Conservation (phyloP, 2,797 vertebrate species). For the Phalloptychus januarius region DNA sequence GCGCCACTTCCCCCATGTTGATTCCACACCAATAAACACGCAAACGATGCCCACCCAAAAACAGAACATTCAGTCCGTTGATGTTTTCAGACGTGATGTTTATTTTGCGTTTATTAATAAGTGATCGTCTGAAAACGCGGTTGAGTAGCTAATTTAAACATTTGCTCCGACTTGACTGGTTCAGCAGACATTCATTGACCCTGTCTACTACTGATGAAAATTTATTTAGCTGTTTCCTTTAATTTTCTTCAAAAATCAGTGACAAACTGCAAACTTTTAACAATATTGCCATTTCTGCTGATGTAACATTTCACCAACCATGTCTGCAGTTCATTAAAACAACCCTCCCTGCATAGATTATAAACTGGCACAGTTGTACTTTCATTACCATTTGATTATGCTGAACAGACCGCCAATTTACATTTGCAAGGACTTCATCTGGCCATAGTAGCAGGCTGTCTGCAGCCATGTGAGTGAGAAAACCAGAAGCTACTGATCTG, state of each 20-base stretch:
- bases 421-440: conserved; percentile 81
- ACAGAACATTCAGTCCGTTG: too few species aligned
- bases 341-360: conserved; percentile 77
- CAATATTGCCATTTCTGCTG: conserved; percentile 66
- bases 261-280: background rate
- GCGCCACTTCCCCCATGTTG: too few species aligned
- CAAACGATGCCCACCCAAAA: too few species aligned
- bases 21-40: too few species aligned
- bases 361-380: conserved; percentile 78
- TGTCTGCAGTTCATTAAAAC: conserved; percentile 77
- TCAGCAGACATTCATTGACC: background rate
- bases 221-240: background rate
- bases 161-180: background rate
- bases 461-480: conserved; percentile 27
- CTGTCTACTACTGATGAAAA: background rate
- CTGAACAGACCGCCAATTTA: conserved; percentile 78
- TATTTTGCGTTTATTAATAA: too few species aligned
- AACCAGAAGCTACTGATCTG: conserved; percentile 15
- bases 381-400: conserved; percentile 84
- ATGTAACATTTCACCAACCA: conserved; percentile 68
- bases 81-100: too few species aligned
- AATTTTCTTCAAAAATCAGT: background rate
- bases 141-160: too few species aligned
- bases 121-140: too few species aligned
- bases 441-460: conserved; percentile 37